phyloP scores from a whole-genome alignment of 2,797 vertebrate species.

The Peromyscus melanophrys region DNA sequence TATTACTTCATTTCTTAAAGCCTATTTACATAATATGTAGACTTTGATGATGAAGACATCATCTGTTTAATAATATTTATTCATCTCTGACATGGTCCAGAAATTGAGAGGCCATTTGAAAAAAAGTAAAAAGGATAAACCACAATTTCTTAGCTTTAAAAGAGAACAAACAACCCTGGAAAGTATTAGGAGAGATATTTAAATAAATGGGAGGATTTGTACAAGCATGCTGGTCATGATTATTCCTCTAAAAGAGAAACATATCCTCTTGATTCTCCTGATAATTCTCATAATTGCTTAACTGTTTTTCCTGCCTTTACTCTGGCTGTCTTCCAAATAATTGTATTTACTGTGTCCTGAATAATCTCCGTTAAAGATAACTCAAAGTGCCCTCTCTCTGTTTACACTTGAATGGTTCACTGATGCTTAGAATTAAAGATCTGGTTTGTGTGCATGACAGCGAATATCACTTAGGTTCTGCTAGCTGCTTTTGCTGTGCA shows the following conservation, averaged over 20 bases:
- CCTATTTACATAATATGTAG: background rate
- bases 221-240: background rate
- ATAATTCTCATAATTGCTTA: background rate
- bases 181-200: background rate
- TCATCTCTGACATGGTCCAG: background rate
- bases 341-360: background rate
- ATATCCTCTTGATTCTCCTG: background rate
- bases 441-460: background rate
- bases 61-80: constrained; percentile 39
- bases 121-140: background rate
- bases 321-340: background rate
- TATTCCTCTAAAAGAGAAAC: background rate
- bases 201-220: background rate
- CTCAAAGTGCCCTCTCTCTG: background rate
- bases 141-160: background rate
- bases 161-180: background rate
- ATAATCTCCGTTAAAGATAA: background rate
- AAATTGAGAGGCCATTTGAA: constrained; percentile 18
- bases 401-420: background rate
- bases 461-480: background rate
- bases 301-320: background rate
- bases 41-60: background rate
- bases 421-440: background rate
- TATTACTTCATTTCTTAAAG: background rate
- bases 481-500: fast-evolving